Evolutionary conservation across 2,888 invertebrate genomes (phyloP).

Genomic region (Calliscelio sp.): DNA sequence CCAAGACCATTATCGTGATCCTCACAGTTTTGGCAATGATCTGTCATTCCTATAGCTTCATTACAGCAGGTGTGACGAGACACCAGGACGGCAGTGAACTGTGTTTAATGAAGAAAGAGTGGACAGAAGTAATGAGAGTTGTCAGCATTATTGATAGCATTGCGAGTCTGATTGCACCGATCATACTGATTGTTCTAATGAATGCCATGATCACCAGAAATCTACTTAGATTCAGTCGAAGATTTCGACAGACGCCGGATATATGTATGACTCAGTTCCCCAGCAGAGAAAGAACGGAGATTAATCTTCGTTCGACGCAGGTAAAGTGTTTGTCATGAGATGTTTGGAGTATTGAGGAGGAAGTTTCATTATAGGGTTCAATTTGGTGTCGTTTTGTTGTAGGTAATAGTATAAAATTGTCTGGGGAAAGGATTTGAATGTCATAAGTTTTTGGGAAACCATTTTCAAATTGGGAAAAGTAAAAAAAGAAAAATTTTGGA

Average conservation of each 20-base stretch:
- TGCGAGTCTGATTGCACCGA: slow-evolving; percentile 88
- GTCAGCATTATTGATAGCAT: slow-evolving; percentile 88
- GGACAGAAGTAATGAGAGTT: slow-evolving; percentile 87
- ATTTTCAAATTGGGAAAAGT: too few species aligned
- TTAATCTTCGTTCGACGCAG: slow-evolving; percentile 86
- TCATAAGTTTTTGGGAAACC: too few species aligned
- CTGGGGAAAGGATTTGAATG: too few species aligned
- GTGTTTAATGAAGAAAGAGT: slow-evolving; percentile 87
- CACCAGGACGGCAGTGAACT: slow-evolving; percentile 82
- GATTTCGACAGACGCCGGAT: slow-evolving; percentile 83
- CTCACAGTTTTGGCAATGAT: slow-evolving; percentile 86
- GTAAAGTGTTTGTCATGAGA: too few species aligned
- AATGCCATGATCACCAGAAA: slow-evolving; percentile 89
- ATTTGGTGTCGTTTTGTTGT: too few species aligned
- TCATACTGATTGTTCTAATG: slow-evolving; percentile 88
- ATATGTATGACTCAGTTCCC: slow-evolving; percentile 81
- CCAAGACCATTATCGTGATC: slow-evolving; percentile 87
- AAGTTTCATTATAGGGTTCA: too few species aligned
- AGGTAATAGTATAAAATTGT: too few species aligned
- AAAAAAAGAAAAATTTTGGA: too few species aligned
- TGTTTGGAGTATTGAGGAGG: too few species aligned
- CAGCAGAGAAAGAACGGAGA: slow-evolving; percentile 84
- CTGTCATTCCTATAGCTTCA: slow-evolving; percentile 86
- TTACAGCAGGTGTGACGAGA: slow-evolving; percentile 85
- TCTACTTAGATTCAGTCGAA: slow-evolving; percentile 86